Conservation (phyloP, 2,888 invertebrate species). For the Synergus gifuensis region DNA sequence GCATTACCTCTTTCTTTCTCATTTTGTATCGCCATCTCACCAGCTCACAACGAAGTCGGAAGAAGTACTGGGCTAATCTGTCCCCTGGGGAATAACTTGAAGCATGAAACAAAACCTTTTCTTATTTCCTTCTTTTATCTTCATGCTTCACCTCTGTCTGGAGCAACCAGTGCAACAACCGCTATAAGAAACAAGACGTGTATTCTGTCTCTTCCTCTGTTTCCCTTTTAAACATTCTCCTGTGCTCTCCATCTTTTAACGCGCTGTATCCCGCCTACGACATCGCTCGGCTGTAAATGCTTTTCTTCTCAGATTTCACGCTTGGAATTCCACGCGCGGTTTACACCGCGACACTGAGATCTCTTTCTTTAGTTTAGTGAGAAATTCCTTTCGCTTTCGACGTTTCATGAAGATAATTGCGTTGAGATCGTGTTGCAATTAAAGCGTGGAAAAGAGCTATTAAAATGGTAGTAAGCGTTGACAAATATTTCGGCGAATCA, state of each 20-base stretch:
- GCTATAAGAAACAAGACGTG: conserved; percentile 52
- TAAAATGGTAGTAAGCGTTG: background rate
- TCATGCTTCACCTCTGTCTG: conserved; percentile 45
- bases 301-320: conserved; percentile 51
- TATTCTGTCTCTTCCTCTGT: conserved; percentile 30
- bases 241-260: conserved; percentile 2
- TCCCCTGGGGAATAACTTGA: conserved; percentile 71
- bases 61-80: conserved; percentile 71
- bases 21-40: conserved; percentile 50
- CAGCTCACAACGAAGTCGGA: conserved; percentile 54
- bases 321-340: conserved; percentile 49
- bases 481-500: background rate
- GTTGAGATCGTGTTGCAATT: conserved; percentile 11
- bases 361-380: conserved; percentile 7
- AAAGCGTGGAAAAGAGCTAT: background rate
- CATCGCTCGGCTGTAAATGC: conserved; percentile 25
- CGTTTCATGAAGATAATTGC: conserved; percentile 7
- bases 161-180: conserved; percentile 50
- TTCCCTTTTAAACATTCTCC: conserved; percentile 41
- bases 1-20: conserved; percentile 52
- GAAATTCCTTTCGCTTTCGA: conserved; percentile 1
- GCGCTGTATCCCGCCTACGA: background rate
- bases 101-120: conserved; percentile 69
- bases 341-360: background rate
- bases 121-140: conserved; percentile 50